Conservation (phyloP, 2,113 vertebrate species). For the Takifugu bimaculatus region DNA sequence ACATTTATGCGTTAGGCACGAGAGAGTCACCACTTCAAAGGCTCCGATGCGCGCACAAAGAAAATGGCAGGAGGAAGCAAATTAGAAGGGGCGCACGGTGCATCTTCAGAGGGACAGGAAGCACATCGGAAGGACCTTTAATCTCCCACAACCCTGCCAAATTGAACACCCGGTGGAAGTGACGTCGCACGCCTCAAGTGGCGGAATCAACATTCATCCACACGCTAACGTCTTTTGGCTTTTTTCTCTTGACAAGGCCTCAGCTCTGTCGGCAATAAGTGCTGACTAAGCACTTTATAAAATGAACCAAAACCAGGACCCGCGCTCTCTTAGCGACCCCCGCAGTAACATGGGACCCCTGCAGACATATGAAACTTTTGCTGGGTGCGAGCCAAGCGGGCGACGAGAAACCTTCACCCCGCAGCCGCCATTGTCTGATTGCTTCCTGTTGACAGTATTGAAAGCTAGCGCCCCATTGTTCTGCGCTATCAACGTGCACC, state of each 20-base stretch:
- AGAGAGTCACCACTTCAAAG: constrained; percentile 59
- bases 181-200: constrained; percentile 26
- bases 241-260: too few species aligned
- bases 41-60: constrained; percentile 33
- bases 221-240: too few species aligned
- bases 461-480: neutral
- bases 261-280: too few species aligned
- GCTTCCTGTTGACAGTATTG: neutral
- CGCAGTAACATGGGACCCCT: too few species aligned
- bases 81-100: constrained; percentile 57
- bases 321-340: too few species aligned
- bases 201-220: constrained; percentile 3
- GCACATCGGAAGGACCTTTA: constrained; percentile 56
- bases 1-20: constrained; percentile 23
- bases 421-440: neutral
- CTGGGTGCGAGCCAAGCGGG: neutral
- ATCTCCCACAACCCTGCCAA: constrained; percentile 45
- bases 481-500: neutral
- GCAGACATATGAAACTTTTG: too few species aligned
- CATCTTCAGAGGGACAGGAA: constrained; percentile 57
- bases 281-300: too few species aligned
- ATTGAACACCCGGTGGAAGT: constrained; percentile 43
- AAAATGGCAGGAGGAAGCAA: constrained; percentile 56
- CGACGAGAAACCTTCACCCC: neutral
- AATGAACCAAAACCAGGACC: too few species aligned